Conservation (phyloP, 2,113 vertebrate genomes). For the Daphoenositta chrysoptera region DNA sequence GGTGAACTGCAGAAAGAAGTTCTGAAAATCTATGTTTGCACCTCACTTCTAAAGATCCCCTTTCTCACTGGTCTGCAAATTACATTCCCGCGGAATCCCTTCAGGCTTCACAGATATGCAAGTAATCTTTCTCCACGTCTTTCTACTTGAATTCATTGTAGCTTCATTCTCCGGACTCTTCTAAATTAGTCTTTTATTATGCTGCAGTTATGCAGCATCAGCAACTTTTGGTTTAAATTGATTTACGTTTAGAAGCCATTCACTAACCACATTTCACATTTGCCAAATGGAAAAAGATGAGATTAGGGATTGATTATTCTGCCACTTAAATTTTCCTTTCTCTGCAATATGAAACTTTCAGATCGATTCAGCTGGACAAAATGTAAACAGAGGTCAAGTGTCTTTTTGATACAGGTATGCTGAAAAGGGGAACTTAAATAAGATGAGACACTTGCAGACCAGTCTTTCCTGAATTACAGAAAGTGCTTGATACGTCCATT, state of each 20-base stretch:
- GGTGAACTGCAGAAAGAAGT: neutral
- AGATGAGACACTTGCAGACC: neutral
- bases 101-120: neutral
- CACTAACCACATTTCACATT: neutral
- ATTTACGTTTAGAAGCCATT: constrained; percentile 32
- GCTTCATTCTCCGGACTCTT: neutral
- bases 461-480: neutral
- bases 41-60: neutral
- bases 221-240: neutral
- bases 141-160: neutral
- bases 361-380: neutral
- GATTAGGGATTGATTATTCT: constrained; percentile 35
- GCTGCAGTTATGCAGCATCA: constrained; percentile 1
- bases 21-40: neutral
- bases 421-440: neutral
- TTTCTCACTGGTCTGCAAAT: neutral
- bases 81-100: neutral
- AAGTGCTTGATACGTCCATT: neutral
- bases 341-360: neutral
- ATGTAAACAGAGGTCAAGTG: constrained; percentile 5
- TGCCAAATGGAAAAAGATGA: constrained; percentile 25
- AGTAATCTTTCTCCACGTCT: neutral
- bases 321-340: neutral
- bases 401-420: neutral
- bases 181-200: neutral